A percentile compares a stretch with the other conserved stretches of the same genome.
phyloP scores from a whole-genome alignment of 2,888 invertebrate genomes.

The Plutella xylostella region DNA sequence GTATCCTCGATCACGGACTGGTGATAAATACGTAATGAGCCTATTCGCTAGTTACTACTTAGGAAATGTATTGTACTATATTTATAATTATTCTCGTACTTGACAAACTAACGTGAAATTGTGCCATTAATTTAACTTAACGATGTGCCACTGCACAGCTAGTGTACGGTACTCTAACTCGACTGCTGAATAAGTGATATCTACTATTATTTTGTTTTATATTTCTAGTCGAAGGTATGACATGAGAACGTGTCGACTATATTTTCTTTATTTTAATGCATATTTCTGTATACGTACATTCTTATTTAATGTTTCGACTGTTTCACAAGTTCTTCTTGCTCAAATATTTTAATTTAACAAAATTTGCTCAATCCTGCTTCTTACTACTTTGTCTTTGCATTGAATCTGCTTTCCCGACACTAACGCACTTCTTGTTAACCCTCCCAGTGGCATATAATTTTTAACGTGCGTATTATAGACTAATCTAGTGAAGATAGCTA shows the following conservation, averaged over 20 bases:
- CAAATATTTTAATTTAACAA: conserved; percentile 59
- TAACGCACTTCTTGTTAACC: conserved; percentile 16
- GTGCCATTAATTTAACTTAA: conserved; percentile 69
- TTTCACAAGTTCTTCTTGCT: conserved; percentile 57
- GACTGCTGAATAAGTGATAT: conserved; percentile 66
- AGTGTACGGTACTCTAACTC: conserved; percentile 39
- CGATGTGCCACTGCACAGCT: conserved; percentile 63
- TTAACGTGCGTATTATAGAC: conserved; percentile 55
- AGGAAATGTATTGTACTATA: conserved; percentile 32
- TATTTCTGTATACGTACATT: conserved; percentile 15
- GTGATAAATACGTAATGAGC: conserved; percentile 31
- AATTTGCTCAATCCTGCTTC: conserved; percentile 60
- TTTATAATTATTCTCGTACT: conserved; percentile 45
- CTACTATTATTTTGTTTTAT: conserved; percentile 54
- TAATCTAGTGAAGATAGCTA: conserved; percentile 56
- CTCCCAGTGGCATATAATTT: conserved; percentile 57
- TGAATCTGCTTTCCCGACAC: background rate
- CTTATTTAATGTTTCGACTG: conserved; percentile 39
- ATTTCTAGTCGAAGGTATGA: conserved; percentile 63
- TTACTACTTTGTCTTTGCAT: background rate
- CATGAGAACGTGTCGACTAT: conserved; percentile 51
- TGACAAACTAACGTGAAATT: conserved; percentile 68
- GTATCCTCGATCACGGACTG: conserved; percentile 24
- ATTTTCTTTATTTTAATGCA: conserved; percentile 31
- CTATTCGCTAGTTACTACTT: conserved; percentile 26